Conservation (phyloP, 2,888 invertebrate species). For the Spialia ferax region DNA sequence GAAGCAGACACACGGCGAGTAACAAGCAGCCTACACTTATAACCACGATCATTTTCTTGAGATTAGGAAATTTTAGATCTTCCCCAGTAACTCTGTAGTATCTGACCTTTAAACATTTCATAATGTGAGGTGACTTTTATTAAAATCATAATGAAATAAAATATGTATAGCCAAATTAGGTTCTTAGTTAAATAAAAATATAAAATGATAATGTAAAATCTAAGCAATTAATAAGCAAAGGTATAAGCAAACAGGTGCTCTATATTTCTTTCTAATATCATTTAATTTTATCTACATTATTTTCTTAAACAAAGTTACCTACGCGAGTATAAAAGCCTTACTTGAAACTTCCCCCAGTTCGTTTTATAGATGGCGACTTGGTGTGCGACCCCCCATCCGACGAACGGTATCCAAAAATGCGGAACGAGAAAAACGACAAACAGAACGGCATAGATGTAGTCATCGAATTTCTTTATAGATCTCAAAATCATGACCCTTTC, state of each 20-base stretch:
- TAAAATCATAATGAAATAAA: background rate
- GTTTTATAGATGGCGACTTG: slow-evolving; percentile 90
- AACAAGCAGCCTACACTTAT: slow-evolving; percentile 88
- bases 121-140: background rate
- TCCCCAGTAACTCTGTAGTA: slow-evolving; percentile 87
- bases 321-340: slow-evolving; percentile 55
- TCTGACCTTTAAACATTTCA: slow-evolving; percentile 67
- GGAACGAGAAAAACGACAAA: slow-evolving; percentile 89
- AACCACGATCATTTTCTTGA: slow-evolving; percentile 87
- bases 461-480: slow-evolving; percentile 88
- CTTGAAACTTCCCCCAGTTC: slow-evolving; percentile 89
- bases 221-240: too few species aligned
- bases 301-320: too few species aligned
- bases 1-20: slow-evolving; percentile 86
- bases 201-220: too few species aligned
- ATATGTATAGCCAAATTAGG: background rate
- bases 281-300: too few species aligned
- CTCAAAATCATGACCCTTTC: slow-evolving; percentile 87
- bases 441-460: slow-evolving; percentile 89
- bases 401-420: slow-evolving; percentile 90
- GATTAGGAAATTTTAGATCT: slow-evolving; percentile 87
- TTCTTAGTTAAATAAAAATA: background rate
- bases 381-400: slow-evolving; percentile 90
- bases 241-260: too few species aligned
- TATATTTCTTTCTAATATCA: too few species aligned